Base-by-base conservation (phyloP, 1,140 invertebrate species). In the Hypsibius dujardini region DNA sequence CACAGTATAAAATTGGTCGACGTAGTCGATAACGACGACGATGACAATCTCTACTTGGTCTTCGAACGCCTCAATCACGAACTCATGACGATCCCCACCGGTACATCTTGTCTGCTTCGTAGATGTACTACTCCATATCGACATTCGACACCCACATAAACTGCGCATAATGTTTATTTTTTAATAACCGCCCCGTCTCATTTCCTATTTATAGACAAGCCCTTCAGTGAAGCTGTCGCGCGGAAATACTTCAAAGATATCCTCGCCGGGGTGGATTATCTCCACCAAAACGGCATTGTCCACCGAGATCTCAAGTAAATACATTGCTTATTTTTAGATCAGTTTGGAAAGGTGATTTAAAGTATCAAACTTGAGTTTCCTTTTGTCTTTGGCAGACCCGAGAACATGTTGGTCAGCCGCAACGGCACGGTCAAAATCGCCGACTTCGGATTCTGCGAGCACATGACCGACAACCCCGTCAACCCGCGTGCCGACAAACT, bases 1-100 rank as follows among this genome's bases (percentile, higher is more conserved):
- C 28, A n/a, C n/a, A 56, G 50, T 7, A 92, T 97, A 1, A 94
- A 93, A 79, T 82, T 98, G 67, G 86, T 95, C 3, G 92, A 95
- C 82, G 62, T 92, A 1, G 80, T 95, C 69, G 93, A 97, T 78
- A 94, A 97, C 78, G 92, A 92, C 14, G 85, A 87, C 71, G 90
- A 96, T 80, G 93, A 97, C 79, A 90, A 94, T 79, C 81, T 97
- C 28, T 97, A 97, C 80, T 84, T 97, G 80, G 42, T 67, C 42
- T 67, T 67, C 62, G 62, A 67, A 42, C 62, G 42, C 3, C 42
- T 67, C 12, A 42, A 67, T 3, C 62, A 42, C 62, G 62, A 67
- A 42, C 62, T 67, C 3, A 67, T 67, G 62, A 42, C 12, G 3
- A 67, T 67, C 7, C 62, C 62, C 12, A 15, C 12, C 7, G 62